Evolutionary conservation across 2,888 invertebrate genomes (phyloP).

Genomic region (Anarsia innoxiella): DNA sequence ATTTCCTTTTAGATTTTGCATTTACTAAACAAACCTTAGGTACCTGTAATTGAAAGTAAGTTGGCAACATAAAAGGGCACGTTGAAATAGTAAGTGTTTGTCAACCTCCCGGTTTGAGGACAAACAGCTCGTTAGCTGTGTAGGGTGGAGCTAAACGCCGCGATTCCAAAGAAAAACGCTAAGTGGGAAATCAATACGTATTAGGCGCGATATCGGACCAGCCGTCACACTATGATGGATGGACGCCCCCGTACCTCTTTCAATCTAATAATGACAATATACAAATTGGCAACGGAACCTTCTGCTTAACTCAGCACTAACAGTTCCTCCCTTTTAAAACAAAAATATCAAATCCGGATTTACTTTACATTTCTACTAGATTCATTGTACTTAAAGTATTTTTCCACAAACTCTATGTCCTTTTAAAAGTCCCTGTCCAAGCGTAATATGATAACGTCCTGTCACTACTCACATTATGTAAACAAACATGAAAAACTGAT

Average conservation of each 20-base stretch:
- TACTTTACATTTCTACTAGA: too few species aligned
- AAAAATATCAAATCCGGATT: too few species aligned
- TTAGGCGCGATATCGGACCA: constrained; percentile 73
- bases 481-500: constrained; percentile 67
- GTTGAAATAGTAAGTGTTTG: too few species aligned
- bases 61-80: too few species aligned
- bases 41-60: too few species aligned
- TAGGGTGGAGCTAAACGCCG: constrained; percentile 72
- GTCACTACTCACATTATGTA: constrained; percentile 69
- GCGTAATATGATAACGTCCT: constrained; percentile 63
- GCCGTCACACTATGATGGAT: constrained; percentile 73
- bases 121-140: constrained; percentile 73
- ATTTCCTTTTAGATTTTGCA: too few species aligned
- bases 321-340: too few species aligned
- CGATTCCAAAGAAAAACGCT: constrained; percentile 72
- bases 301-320: background rate
- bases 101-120: constrained; percentile 67
- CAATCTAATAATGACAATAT: constrained; percentile 74
- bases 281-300: constrained; percentile 60
- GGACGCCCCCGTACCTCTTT: constrained; percentile 68
- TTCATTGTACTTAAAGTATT: too few species aligned
- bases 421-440: constrained; percentile 2
- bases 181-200: constrained; percentile 76
- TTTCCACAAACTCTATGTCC: constrained; percentile 12
- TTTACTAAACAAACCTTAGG: too few species aligned